Evolutionary conservation across 2,113 vertebrate species (phyloP).

Genomic region (Cacatua alba): DNA sequence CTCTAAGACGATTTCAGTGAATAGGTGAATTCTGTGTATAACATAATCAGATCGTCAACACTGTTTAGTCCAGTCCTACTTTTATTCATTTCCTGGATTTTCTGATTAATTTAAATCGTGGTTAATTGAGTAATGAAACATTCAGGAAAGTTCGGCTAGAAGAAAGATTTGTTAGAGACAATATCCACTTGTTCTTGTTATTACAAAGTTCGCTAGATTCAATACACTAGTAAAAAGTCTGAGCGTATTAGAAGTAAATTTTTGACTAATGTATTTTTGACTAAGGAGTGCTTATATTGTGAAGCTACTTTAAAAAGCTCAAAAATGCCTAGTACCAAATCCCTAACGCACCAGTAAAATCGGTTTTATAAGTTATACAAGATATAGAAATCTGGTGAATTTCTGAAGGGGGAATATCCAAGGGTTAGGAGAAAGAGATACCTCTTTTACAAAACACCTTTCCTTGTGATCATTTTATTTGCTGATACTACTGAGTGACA

Average conservation of each 20-base stretch:
- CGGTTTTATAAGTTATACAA: background rate
- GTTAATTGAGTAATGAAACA: constrained; percentile 70
- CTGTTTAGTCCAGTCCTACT: constrained; percentile 43
- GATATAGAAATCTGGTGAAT: background rate
- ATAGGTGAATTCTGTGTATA: constrained; percentile 69
- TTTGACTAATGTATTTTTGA: background rate
- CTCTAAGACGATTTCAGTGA: constrained; percentile 65
- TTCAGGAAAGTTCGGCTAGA: constrained; percentile 47
- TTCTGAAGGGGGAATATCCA: background rate
- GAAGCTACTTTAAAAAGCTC: background rate
- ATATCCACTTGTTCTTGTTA: constrained; percentile 29
- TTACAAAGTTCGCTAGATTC: background rate
- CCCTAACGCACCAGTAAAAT: background rate
- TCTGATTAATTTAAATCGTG: constrained; percentile 74
- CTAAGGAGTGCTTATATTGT: background rate
- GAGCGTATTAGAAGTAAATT: background rate
- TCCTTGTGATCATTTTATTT: background rate
- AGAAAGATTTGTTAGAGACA: constrained; percentile 37
- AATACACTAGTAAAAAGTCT: background rate
- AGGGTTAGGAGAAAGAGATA: background rate
- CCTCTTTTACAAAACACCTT: background rate
- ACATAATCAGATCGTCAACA: constrained; percentile 71
- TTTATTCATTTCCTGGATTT: constrained; percentile 64
- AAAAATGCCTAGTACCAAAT: background rate
- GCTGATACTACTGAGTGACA: background rate